phyloP scores from a whole-genome alignment of 2,888 invertebrate species.

The Lasioglossum villosulum region DNA sequence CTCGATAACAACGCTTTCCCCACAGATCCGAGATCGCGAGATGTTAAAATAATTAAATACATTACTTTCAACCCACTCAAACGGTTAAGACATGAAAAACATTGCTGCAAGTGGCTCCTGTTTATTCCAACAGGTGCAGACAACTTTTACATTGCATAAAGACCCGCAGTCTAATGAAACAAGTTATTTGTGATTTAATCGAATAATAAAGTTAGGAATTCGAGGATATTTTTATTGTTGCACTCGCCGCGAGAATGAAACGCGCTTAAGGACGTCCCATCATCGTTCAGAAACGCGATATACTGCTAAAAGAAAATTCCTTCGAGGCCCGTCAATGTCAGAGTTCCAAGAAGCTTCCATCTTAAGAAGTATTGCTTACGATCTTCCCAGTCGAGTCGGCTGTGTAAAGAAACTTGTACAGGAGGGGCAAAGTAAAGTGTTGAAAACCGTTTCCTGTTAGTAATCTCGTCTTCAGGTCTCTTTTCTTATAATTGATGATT shows the following conservation, averaged over 20 bases:
- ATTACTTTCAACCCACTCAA: too few species aligned
- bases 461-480: not conserved
- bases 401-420: slow-evolving; percentile 6
- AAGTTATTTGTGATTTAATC: not conserved
- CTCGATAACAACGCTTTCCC: not conserved
- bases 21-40: not conserved
- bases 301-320: slow-evolving; percentile 11
- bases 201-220: not conserved
- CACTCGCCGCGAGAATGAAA: not conserved
- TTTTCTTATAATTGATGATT: not conserved
- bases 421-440: not conserved
- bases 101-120: not conserved
- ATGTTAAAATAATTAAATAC: too few species aligned
- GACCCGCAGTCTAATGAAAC: not conserved
- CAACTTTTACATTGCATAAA: not conserved
- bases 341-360: slow-evolving; percentile 3
- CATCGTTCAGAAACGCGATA: slow-evolving; percentile 1
- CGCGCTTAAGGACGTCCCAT: not conserved
- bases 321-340: not conserved
- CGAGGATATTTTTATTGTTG: not conserved
- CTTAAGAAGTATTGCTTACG: slow-evolving; percentile 6
- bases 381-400: not conserved
- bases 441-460: not conserved
- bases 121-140: not conserved
- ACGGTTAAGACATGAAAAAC: not conserved